phyloP scores from a whole-genome alignment of 2,797 vertebrate genomes.

The Xenentodon cancila region DNA sequence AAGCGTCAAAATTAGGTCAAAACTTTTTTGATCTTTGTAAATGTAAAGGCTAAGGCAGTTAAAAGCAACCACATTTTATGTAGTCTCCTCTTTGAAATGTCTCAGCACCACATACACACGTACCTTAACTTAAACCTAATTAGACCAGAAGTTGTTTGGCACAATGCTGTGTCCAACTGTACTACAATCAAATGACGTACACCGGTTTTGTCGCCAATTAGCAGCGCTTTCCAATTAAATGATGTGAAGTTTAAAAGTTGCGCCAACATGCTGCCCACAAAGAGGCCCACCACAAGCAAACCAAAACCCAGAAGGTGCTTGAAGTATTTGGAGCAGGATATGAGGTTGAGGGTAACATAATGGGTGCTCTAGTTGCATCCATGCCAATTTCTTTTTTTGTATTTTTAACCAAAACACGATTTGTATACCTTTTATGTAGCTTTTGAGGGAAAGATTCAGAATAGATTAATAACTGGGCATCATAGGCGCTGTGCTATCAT shows the following conservation, averaged over 20 bases:
- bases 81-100: conserved; percentile 14
- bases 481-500: not conserved
- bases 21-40: conserved; percentile 60
- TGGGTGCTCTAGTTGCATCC: not conserved
- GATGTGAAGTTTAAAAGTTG: conserved; percentile 12
- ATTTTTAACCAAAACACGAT: not conserved
- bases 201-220: conserved; percentile 28
- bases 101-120: not conserved
- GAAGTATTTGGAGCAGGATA: not conserved
- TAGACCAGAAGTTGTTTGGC: conserved; percentile 27
- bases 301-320: not conserved
- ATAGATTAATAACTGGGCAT: conserved; percentile 23
- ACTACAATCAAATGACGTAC: conserved; percentile 22
- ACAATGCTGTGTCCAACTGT: conserved; percentile 5
- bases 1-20: conserved; percentile 52
- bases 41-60: conserved; percentile 31
- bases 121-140: conserved; percentile 37
- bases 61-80: conserved; percentile 27
- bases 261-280: not conserved
- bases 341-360: not conserved
- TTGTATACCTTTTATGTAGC: not conserved
- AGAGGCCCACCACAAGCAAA: not conserved
- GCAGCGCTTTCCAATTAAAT: conserved; percentile 35
- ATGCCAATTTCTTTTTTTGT: not conserved
- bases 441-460: conserved; percentile 10